Evolutionary conservation across 2,797 vertebrate genomes (phyloP), one percentile per base, ranked within the genome.

Genomic region (Aldrovandia affinis): DNA sequence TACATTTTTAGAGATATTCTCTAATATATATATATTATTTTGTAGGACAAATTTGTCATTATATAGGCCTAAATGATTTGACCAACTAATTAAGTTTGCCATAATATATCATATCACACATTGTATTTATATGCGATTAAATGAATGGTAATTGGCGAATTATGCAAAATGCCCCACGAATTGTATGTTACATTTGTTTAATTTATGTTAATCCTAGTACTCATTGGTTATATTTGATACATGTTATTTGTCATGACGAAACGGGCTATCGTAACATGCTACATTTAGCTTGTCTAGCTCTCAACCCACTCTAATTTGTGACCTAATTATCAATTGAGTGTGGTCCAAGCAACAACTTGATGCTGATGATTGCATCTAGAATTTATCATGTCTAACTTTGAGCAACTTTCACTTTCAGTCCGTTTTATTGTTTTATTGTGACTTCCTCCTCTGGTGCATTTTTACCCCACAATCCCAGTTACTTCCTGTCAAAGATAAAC

Each of bases 401-500:
- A n/a, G 3, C 10, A 36, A 42, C 18, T 20, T 81, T 15, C 2
- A 50, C 47, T 30, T 75, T 55, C 2, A 47, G 12, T 59, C 73
- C 15, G 30, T 73, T 42, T 55, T 42, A 10, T 73, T 33, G 20
- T 12, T 65, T 63, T 82, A n/a, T 59, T n/a, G 65, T 44, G 55
- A 82, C 42, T 78, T 33, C 55, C 9, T 68, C 42, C 8, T 75
- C 47, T 18, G 50, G 57, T 79, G 61, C 82, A 87, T 82, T 82
- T 50, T 90, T 85, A 44, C 80, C 33, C 28, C 81, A 81, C 86
- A 85, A 44, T 80, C 39, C 54, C 15, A 42, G 57, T 86, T 47
- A 91, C 85, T 90, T 93, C 90, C 90, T 91, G 87, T 90, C 42
- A 89, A 89, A 92, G 84, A 88, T 95, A 94, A 95, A 95, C 95